Evolutionary conservation across 2,113 vertebrate genomes (phyloP), one percentile per base, ranked within the genome.

Genomic region (Esox niger): DNA sequence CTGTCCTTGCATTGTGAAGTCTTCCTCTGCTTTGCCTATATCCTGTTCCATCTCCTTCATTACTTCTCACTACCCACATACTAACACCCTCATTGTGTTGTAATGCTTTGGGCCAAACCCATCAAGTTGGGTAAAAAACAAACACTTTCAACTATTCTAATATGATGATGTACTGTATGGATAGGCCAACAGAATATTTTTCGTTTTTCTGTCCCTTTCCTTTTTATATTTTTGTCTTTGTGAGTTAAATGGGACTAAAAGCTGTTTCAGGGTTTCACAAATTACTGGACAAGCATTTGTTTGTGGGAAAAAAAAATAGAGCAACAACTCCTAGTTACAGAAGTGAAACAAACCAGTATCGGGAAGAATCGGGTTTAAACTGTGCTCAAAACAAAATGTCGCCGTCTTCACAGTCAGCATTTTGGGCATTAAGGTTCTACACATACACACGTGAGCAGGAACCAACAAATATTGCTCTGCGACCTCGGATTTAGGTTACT

Each of bases 21-120:
- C 69, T 70, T 67, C 61, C 67, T 81, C 71, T 67, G 62, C 63
- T 75, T 33, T 73, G 38, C 72, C 57, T 62, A 33, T 55, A 20
- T 15, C 70, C 43, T 62, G 25, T 38, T 57, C 61, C 55, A 31
- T 20, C 55, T 33, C 33, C 56, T 30, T 66, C 78, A 70, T 73
- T 68, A 38, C 69, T 49, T 64, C 70, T 61, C 78, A 78, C 64
- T 47, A 84, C 87, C 88, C 84, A 91, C 83, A 63, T 67, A 84
- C 83, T 90, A 87, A 89, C 82, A 81, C 79, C 76, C 75, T 79
- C 77, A 70, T 69, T 1, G 15, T 66, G 70, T 74, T 63, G 54
- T 68, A 71, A 78, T 74, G 75, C 80, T 82, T 60, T 73, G 81
- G 77, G 82, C 78, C 32, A 66, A 68, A 77, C 70, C 70, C 70